Evolutionary conservation across 2,888 invertebrate genomes (phyloP), one percentile per base, ranked within the genome.

Genomic region (Rutpela maculata): DNA sequence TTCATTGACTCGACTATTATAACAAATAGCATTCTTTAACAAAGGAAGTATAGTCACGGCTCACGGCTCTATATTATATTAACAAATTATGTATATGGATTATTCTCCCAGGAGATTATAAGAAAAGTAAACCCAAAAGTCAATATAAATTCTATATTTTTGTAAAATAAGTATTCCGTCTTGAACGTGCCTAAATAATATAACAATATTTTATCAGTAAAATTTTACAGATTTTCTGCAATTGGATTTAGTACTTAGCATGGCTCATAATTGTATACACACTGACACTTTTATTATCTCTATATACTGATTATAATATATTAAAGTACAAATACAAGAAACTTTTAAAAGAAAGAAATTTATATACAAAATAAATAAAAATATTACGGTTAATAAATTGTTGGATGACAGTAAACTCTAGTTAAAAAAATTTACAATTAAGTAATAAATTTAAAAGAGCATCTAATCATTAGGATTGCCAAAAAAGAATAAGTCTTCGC

Each of bases 331-430:
- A 76, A 80, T 73, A 70, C 72, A 76, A 76, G 72, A 72, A 77
- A 43, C 66, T 59, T 76, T 72, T 73, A 77, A 71, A 79, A 72
- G 68, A 59, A 77, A 68, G 67, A 67, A 60, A 74, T 70, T 50
- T 80, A 78, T 80, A 66, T 80, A 78, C 78, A 80, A 76, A 78
- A 77, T 77, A 80, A 78, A 80, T 78, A 77, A 66, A n/a, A 76
- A 76, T 62, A 77, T 63, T 26, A 38, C 19, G 43, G 43, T 75
- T 68, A 69, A 38, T 67, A 70, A 60, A 55, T 59, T 38, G 38
- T 57, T 66, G 1, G 38, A 15, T 62, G 55, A 55, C 22, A 31
- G 38, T 15, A 60, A 35, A 43, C 26, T 60, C 19, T 38, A 63
- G 18, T 55, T 70, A 18, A 43, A 26, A 75, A 75, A 70, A 59